Percentiles rank a stretch among this genome's conserved stretches.
phyloP scores from a whole-genome alignment of 2,888 invertebrate genomes.

The Anodontia alba region DNA sequence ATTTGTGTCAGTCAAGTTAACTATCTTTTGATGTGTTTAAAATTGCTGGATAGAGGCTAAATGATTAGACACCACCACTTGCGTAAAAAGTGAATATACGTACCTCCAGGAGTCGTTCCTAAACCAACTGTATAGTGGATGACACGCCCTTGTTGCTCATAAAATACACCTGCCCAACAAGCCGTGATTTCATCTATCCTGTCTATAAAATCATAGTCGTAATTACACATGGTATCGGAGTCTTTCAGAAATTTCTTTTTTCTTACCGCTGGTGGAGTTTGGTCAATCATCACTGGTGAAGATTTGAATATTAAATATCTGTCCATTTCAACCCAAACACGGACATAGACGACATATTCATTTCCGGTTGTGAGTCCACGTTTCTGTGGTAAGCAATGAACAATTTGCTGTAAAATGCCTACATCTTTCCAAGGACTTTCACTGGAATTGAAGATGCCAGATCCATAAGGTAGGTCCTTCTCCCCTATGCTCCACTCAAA shows the following conservation, averaged over 20 bases:
- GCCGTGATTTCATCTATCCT: conserved; percentile 37
- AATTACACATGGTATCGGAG: conserved; percentile 31
- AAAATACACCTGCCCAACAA: conserved; percentile 57
- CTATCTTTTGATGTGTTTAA: too few relatives aligned
- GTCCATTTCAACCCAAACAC: conserved; percentile 53
- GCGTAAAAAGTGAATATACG: too few relatives aligned
- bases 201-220: conserved; percentile 51
- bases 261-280: conserved; percentile 46
- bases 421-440: conserved; percentile 50
- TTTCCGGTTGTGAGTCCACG: conserved; percentile 29
- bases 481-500: conserved; percentile 64
- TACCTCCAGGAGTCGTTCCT: conserved; percentile 49
- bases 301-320: conserved; percentile 42
- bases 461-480: conserved; percentile 30
- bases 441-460: conserved; percentile 44
- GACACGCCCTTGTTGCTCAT: conserved; percentile 41
- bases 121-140: conserved; percentile 36
- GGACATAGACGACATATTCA: conserved; percentile 54
- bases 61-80: too few relatives aligned
- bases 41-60: too few relatives aligned
- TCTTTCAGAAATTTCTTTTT: conserved; percentile 54
- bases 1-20: too few relatives aligned
- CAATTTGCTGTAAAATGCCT: conserved; percentile 21
- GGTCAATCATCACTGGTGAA: conserved; percentile 47
- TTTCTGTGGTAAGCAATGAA: conserved; percentile 47